Evolutionary conservation across 2,797 vertebrate species (phyloP), one percentile per base, ranked within the genome.

Genomic region (Acipenser transmontanus): DNA sequence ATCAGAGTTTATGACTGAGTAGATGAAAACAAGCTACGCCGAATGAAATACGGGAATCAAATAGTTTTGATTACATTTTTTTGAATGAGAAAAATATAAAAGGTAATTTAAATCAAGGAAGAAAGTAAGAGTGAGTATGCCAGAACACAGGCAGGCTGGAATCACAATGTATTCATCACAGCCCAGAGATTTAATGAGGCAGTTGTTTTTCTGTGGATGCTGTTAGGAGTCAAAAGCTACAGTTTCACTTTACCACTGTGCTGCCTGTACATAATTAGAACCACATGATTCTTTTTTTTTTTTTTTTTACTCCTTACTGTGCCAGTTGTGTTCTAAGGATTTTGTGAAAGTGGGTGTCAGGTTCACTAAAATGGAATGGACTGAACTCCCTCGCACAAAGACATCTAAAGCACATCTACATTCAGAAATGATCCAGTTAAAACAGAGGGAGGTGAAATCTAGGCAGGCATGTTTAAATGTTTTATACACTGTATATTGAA

Each of bases 261-360:
- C 91, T 92, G 90, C 89, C 90, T 93, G 93, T 89, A 91, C 93
- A 91, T 94, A 95, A 96, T 97, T 95, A 94, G 85, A 95, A 89
- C 91, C 94, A 93, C 93, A 93, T 94, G 94, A 92, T 89, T 86
- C 73, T 72, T 85, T 49, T 7, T 65, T 62, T 70, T 62, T 70
- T 66, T 64, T 13, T 17, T 59, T 17, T 20, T 59, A 9, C 52
- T 68, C 69, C 73, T 12, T 63, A 68, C 76, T 73, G 62, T 78
- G 71, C 77, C 73, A 76, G 71, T 54, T 54, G 52, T 54, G 76
- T 79, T 66, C 67, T 70, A 69, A 65, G 67, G 72, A 52, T 72
- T 75, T 76, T 78, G 66, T 66, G 70, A 76, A 67, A n/a, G 65
- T 76, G 63, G 68, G 59, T 76, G 76, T 80, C 72, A 69, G 72